Evolutionary conservation across 2,113 vertebrate species (phyloP), one percentile per base, ranked within the genome.

Genomic region (Pluvianellus socialis): DNA sequence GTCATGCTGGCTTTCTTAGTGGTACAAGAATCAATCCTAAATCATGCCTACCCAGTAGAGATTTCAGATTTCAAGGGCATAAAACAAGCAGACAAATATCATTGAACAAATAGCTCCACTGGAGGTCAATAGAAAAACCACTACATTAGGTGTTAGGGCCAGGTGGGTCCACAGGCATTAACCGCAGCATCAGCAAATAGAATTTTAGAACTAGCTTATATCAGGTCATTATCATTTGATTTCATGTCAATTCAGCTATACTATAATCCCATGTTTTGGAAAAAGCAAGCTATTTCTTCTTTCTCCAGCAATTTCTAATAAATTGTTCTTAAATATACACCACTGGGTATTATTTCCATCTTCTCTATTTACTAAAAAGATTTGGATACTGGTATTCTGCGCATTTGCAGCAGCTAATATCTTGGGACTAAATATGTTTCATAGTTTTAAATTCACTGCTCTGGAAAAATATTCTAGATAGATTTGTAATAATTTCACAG

Each of bases 1-100:
- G 56, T 84, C 30, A 33, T 6, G 6, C 16, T 68, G 33, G 13
- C 24, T 83, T 86, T 95, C n/a, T 76, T n/a, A 61, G 19, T 22
- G 63, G 24, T 32, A 77, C 4, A 65, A 84, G 96, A 94, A 83
- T 72, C 92, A 86, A 42, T 81, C 67, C 45, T 81, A 95, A 90
- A 65, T 90, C 79, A 65, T 65, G 56, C 33, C 7, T 49, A 30
- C 11, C 49, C 7, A 14, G 33, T n/a, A 80, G 14, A 93, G 59
- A 76, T 74, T 92, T 55, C 15, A 62, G 42, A 92, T 87, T 92
- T 91, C 86, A 94, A 94, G n/a, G 47, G 13, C 49, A 75, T 71
- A 55, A 94, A 96, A 62, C 49, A 83, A 66, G 30, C 28, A 73
- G 44, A 92, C 4, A 1, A 88, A n/a, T 72, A 86, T 68, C 17